These are phyloP conservation scores for Calameuta pallipes DNA, from an alignment of 2,888 invertebrate genomes.

Conservation along the genomic window DNA sequence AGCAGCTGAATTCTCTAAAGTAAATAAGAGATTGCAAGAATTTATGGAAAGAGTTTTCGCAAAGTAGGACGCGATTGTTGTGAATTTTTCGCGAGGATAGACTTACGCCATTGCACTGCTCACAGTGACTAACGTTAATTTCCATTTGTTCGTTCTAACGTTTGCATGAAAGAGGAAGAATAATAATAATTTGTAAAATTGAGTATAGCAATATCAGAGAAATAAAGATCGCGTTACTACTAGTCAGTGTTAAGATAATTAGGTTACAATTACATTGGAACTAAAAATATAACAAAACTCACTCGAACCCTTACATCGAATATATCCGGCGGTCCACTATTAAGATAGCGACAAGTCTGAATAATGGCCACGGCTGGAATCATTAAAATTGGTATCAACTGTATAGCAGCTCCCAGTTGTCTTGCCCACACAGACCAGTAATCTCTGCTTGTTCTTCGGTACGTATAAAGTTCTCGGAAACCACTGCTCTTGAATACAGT, in stretches of 20 bases:
- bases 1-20: constrained; percentile 83
- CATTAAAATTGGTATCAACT: constrained; percentile 79
- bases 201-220: constrained; percentile 31
- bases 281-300: constrained; percentile 7
- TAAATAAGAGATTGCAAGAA: neutral
- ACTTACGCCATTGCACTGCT: constrained; percentile 64
- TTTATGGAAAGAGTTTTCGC: neutral
- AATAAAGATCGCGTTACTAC: neutral
- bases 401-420: constrained; percentile 79
- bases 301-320: constrained; percentile 76
- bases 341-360: constrained; percentile 82
- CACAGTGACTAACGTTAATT: constrained; percentile 61
- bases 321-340: constrained; percentile 86
- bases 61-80: neutral
- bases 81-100: constrained; percentile 9
- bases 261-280: neutral
- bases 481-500: constrained; percentile 79
- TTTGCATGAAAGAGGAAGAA: constrained; percentile 41
- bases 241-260: neutral
- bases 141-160: constrained; percentile 59
- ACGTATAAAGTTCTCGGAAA: constrained; percentile 76
- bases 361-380: constrained; percentile 80
- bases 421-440: constrained; percentile 87
- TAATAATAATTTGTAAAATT: constrained; percentile 21
- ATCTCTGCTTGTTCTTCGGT: constrained; percentile 72